phyloP scores from a whole-genome alignment of 2,113 vertebrate species.

The Proteles cristata region DNA sequence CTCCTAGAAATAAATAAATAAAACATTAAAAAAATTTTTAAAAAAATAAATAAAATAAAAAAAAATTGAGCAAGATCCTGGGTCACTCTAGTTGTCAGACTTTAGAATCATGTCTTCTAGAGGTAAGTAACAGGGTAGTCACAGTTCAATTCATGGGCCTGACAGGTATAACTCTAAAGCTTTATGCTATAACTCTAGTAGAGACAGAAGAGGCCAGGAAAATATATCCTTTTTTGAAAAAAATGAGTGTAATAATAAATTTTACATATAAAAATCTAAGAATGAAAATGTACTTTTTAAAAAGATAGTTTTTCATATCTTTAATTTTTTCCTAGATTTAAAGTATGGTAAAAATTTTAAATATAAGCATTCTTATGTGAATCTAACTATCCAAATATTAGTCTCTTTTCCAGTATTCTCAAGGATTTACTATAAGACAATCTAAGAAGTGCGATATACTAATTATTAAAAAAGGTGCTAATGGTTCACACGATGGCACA shows the following conservation, averaged over 20 bases:
- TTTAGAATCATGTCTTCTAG: not conserved
- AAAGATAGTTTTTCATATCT: not conserved
- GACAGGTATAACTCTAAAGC: not conserved
- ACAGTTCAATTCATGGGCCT: not conserved
- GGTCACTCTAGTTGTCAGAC: not conserved
- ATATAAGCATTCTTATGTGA: not conserved
- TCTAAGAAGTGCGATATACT: not conserved
- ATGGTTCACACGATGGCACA: not conserved
- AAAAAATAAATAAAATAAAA: not conserved
- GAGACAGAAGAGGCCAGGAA: not conserved
- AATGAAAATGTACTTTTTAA: not conserved
- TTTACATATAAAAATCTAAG: not conserved
- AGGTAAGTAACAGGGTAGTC: not conserved
- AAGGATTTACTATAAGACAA: not conserved
- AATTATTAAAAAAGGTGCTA: not conserved
- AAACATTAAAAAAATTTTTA: too few relatives aligned
- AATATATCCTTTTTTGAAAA: not conserved
- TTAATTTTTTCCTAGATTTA: not conserved
- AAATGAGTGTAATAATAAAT: not conserved
- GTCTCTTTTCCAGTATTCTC: not conserved
- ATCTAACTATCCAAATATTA: not conserved
- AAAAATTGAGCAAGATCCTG: not conserved
- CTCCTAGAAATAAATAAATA: too few relatives aligned
- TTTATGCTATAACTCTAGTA: not conserved
- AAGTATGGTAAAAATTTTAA: not conserved